Conservation (phyloP, 2,888 invertebrate genomes). For the Onchidella celtica region DNA sequence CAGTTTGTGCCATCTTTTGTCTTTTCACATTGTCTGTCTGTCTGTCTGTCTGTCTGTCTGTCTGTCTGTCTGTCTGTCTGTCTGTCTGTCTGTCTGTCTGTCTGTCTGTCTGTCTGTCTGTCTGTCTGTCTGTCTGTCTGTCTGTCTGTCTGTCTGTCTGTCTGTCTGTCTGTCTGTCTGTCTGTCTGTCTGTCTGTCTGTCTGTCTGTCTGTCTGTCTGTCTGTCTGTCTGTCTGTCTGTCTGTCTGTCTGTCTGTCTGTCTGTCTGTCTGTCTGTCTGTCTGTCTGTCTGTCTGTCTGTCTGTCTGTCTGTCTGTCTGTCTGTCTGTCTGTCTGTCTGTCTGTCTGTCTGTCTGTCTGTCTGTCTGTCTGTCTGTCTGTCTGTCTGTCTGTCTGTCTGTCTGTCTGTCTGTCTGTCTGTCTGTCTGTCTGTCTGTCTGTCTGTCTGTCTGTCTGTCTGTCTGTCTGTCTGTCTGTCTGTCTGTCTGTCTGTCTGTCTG, state of each 20-base stretch:
- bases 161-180: conserved; percentile 10
- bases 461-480: background rate
- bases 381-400: background rate
- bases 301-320: conserved; percentile 29
- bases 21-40: conserved; percentile 14
- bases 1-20: no score
- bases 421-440: conserved; percentile 20
- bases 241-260: background rate
- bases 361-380: conserved; percentile 9
- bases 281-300: background rate
- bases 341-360: conserved; percentile 36
- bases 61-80: conserved; percentile 14
- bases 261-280: background rate
- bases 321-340: conserved; percentile 17
- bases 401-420: conserved; percentile 11
- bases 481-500: conserved; percentile 11
- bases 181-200: background rate
- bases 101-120: conserved; percentile 5
- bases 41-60: conserved; percentile 24
- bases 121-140: background rate
- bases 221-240: background rate
- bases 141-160: conserved; percentile 10
- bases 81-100: conserved; percentile 10
- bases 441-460: conserved; percentile 14
- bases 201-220: background rate